Evolutionary conservation across 2,797 vertebrate species (phyloP).

Genomic region (Acomys russatus): DNA sequence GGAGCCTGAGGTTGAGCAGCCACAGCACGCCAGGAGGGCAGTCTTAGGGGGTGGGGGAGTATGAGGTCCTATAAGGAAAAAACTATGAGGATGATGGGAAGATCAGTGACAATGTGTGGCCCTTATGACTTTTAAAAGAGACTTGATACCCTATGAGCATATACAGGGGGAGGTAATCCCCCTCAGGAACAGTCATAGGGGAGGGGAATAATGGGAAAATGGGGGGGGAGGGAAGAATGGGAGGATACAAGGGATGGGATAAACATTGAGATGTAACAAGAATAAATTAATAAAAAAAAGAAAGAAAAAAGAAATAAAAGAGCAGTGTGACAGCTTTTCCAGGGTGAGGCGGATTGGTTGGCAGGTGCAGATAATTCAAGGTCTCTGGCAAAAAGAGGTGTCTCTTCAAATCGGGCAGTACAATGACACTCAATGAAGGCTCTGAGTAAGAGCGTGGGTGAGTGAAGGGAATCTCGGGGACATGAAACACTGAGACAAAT

Average conservation of each 20-base stretch:
- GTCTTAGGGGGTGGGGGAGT: accelerated
- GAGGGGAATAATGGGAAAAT: too few relatives aligned
- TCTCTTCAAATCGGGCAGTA: background rate
- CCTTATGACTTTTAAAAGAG: background rate
- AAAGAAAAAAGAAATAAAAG: too few relatives aligned
- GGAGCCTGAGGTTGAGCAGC: background rate
- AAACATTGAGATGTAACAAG: too few relatives aligned
- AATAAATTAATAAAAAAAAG: too few relatives aligned
- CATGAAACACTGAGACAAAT: background rate
- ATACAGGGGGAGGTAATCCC: too few relatives aligned
- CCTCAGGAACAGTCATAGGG: too few relatives aligned
- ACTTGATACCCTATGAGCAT: too few relatives aligned
- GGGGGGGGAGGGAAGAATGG: too few relatives aligned
- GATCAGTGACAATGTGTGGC: background rate
- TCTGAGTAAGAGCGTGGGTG: background rate
- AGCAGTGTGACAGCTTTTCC: background rate
- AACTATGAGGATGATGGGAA: background rate
- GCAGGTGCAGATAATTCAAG: too few relatives aligned
- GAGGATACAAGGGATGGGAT: too few relatives aligned
- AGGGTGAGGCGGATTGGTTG: background rate
- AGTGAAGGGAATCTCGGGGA: background rate
- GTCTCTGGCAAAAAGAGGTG: accelerated
- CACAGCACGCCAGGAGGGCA: background rate
- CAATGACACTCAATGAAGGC: background rate
- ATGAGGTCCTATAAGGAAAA: background rate